Base-by-base conservation (phyloP, 2,113 vertebrate genomes). In the Nipponia nippon region DNA sequence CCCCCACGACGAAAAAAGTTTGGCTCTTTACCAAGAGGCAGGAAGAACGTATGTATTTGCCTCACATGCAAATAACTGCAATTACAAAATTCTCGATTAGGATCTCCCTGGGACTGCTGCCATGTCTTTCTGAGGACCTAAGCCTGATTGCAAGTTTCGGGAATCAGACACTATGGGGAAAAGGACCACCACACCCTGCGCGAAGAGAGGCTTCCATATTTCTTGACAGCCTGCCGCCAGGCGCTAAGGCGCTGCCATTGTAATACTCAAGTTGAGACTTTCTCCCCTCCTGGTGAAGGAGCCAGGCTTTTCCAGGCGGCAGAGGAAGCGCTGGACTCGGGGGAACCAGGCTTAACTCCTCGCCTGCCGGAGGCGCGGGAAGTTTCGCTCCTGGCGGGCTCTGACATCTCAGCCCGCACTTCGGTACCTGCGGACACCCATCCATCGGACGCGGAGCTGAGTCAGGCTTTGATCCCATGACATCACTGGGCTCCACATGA, bases 401-500 rank as follows among this genome's bases (percentile, higher is more conserved):
- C 62, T 18, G 75, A n/a, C 72, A 80, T 7, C 13, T 47, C 49
- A 53, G 63, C 11, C 26, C 12, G 32, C 70, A 66, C 72, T 50
- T 46, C 29, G 61, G 62, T 97, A 98, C 98, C 97, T 98, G 97
- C 72, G 93, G 85, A 75, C 87, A 89, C 90, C 72, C 53, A 77
- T 89, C 88, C 91, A 40, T 55, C 32, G 85, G 96, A 97, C 94
- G 94, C 93, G 96, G 96, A 95, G 98, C 98, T 98, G 98, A 98
- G 98, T 99, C 97, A 98, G 98, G 97, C 98, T 98, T 97, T 98
- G 98, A 97, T 98, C 98, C 96, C 89, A 96, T 99, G 99, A 99
- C 98, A 99, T 98, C 98, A 98, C 97, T 98, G 97, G 97, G 98
- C 97, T 98, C 98, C 98, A 98, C 98, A 98, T 99, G 98, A 99